phyloP scores from a whole-genome alignment of 2,797 vertebrate species.

The Holocentrus rufus region DNA sequence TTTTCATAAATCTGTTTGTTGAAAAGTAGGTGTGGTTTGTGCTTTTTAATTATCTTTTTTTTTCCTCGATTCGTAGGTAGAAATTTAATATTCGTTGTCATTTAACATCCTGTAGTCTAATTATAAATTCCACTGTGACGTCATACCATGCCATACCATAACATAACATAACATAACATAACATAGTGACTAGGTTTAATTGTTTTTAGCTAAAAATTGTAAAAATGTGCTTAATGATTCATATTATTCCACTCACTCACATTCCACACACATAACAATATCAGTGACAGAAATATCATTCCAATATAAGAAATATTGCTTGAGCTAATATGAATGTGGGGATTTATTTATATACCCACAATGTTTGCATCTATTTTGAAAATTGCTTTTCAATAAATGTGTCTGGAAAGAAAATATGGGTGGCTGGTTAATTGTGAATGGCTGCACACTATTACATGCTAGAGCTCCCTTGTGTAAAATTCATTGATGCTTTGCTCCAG shows the following conservation, averaged over 20 bases:
- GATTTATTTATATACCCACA: background rate
- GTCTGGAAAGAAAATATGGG: background rate
- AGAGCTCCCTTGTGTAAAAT: background rate
- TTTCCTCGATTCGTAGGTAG: background rate
- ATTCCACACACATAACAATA: background rate
- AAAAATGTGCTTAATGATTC: background rate
- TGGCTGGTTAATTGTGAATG: no score
- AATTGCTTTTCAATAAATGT: background rate
- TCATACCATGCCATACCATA: background rate
- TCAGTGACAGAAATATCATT: background rate
- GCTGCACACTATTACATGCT: background rate
- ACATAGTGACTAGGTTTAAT: background rate
- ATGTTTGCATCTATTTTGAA: background rate
- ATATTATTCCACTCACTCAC: background rate
- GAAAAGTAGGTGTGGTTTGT: background rate
- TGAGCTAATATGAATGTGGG: background rate
- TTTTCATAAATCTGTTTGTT: background rate
- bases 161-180: background rate
- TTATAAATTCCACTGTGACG: no score
- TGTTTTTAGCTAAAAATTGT: background rate
- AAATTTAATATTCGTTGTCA: no score
- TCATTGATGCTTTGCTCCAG: conserved; percentile 7
- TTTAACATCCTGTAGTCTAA: no score
- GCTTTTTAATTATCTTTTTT: background rate
- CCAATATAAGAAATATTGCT: no score